Evolutionary conservation across 2,113 vertebrate genomes (phyloP).

Genomic region (Illadopsis cleaveri): DNA sequence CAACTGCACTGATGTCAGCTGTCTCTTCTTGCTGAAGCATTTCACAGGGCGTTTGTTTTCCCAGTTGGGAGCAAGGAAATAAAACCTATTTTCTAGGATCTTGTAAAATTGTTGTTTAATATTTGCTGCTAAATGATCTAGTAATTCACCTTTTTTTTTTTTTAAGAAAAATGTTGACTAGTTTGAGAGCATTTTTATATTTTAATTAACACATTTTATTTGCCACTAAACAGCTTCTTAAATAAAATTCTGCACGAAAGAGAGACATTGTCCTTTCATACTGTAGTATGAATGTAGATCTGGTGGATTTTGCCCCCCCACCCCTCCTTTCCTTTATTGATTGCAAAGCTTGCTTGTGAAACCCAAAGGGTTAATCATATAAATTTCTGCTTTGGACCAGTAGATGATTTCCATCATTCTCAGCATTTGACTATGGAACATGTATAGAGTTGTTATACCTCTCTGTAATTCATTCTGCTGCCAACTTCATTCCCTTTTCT

Average conservation of each 20-base stretch:
- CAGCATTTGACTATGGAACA: slow-evolving; percentile 47
- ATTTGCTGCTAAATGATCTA: background rate
- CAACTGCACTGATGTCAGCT: background rate
- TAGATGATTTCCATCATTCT: slow-evolving; percentile 47
- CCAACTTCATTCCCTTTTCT: slow-evolving; percentile 79
- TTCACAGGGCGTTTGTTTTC: background rate
- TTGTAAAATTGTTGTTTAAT: background rate
- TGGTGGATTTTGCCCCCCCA: background rate
- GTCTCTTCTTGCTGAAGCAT: background rate
- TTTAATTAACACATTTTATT: slow-evolving; percentile 67
- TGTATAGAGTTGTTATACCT: slow-evolving; percentile 67
- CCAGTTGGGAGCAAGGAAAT: background rate
- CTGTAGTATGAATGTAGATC: background rate
- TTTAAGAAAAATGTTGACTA: background rate
- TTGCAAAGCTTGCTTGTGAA: background rate
- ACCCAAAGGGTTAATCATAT: slow-evolving; percentile 25
- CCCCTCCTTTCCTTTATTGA: background rate
- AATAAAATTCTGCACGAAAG: slow-evolving; percentile 6
- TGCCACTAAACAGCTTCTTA: slow-evolving; percentile 52
- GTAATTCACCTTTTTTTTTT: background rate
- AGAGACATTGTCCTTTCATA: background rate
- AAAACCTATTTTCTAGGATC: background rate
- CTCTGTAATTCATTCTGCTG: slow-evolving; percentile 76
- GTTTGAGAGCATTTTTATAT: slow-evolving; percentile 36
- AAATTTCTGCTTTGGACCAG: slow-evolving; percentile 44